These are phyloP conservation scores for Clytia hemisphaerica DNA, from an alignment of 30 jellyfish, hydroid and myxozoan species.

Conservation along the genomic window DNA sequence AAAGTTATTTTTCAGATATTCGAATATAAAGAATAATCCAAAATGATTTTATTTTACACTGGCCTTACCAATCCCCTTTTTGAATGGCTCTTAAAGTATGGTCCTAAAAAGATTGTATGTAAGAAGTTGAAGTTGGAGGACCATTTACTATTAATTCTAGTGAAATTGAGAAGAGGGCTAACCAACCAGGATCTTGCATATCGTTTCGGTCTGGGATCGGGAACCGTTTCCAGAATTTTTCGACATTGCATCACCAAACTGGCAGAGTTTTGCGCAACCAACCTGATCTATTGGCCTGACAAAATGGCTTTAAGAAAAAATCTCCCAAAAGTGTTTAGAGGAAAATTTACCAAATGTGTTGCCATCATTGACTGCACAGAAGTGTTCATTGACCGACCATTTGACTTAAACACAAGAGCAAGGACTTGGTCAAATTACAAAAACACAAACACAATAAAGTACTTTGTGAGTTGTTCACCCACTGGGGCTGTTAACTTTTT, in stretches of 20 bases:
- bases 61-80: no score
- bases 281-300: conserved; percentile 42
- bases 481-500: conserved; percentile 46
- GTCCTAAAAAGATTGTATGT: no score
- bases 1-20: no score
- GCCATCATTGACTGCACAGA: conserved; percentile 61
- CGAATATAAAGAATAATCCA: no score
- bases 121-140: no score
- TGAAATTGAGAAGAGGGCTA: no score
- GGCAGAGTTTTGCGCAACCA: background rate
- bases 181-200: conserved; percentile 24
- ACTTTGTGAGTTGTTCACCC: conserved; percentile 40
- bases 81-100: no score
- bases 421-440: conserved; percentile 33
- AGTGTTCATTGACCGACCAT: conserved; percentile 40
- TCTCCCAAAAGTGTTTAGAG: conserved; percentile 24
- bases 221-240: conserved; percentile 1
- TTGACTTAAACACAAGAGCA: conserved; percentile 20
- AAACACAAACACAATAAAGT: conserved; percentile 37
- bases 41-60: no score
- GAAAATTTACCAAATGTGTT: conserved; percentile 24
- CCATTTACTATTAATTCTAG: no score
- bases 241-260: conserved; percentile 14
- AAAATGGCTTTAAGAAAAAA: conserved; percentile 16
- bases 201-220: conserved; percentile 14